phyloP scores from a whole-genome alignment of 92 coral and sea anemone genomes.

The Paramuricea clavata region DNA sequence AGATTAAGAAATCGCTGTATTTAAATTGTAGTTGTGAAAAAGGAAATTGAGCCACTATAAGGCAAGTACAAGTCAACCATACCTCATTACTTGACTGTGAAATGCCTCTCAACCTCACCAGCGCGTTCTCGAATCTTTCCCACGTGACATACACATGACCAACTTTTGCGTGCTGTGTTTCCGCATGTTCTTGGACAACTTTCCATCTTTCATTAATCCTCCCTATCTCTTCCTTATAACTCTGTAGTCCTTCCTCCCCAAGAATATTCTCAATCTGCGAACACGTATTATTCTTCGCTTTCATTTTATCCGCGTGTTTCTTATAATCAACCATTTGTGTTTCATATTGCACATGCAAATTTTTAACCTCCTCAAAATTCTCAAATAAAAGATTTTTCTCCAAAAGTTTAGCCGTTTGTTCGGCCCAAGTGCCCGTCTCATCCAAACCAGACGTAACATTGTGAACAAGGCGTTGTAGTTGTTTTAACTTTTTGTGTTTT shows the following conservation, averaged over 20 bases:
- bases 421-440: slow-evolving; percentile 77
- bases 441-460: slow-evolving; percentile 80
- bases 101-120: slow-evolving; percentile 10
- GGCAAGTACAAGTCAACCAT: no score
- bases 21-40: no score
- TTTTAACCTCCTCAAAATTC: slow-evolving; percentile 73
- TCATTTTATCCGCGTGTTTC: slow-evolving; percentile 25
- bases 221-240: slow-evolving; percentile 18
- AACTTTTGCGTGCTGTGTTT: slow-evolving; percentile 25
- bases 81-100: slow-evolving; percentile 19
- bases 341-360: slow-evolving; percentile 6
- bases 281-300: slow-evolving; percentile 16
- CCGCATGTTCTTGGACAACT: slow-evolving; percentile 32
- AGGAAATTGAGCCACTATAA: no score
- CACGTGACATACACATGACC: slow-evolving; percentile 35
- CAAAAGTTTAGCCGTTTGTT: slow-evolving; percentile 73
- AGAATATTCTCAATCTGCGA: slow-evolving; percentile 7
- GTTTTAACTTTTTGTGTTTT: slow-evolving; percentile 76
- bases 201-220: slow-evolving; percentile 29
- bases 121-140: slow-evolving; percentile 21
- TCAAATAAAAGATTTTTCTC: slow-evolving; percentile 73
- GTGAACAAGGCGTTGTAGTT: slow-evolving; percentile 82
- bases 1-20: no score
- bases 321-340: slow-evolving; percentile 33
- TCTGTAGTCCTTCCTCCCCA: neutral